A percentile compares a stretch with the other conserved stretches of the same genome.
phyloP scores from a whole-genome alignment of 2,113 vertebrate species.

The Hippolais icterina region DNA sequence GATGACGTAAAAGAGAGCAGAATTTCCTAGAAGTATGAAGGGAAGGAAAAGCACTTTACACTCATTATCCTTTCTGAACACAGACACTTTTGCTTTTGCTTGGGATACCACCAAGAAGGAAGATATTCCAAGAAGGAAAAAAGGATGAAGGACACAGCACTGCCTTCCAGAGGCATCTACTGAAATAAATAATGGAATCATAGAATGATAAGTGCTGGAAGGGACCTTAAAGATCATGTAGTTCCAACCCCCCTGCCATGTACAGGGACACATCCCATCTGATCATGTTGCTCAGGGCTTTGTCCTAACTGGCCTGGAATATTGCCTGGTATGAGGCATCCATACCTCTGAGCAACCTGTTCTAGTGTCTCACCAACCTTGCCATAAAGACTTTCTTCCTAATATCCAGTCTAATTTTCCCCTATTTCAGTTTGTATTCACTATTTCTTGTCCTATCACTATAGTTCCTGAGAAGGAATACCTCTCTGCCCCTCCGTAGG shows the following conservation, averaged over 20 bases:
- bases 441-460: background rate
- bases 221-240: background rate
- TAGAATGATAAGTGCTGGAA: background rate
- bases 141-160: background rate
- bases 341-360: background rate
- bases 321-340: background rate
- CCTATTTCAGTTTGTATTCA: background rate
- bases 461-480: background rate
- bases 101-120: background rate
- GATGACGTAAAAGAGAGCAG: accelerated
- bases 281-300: background rate
- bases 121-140: background rate
- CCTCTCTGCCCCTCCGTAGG: accelerated
- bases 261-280: background rate
- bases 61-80: background rate
- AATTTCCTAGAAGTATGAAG: background rate
- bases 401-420: background rate
- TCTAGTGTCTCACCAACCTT: background rate
- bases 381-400: background rate
- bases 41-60: background rate
- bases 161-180: background rate
- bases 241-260: background rate
- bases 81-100: background rate
- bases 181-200: background rate
- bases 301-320: background rate